phyloP scores from a whole-genome alignment of 92 coral and sea anemone genomes.

The Porites divaricata region DNA sequence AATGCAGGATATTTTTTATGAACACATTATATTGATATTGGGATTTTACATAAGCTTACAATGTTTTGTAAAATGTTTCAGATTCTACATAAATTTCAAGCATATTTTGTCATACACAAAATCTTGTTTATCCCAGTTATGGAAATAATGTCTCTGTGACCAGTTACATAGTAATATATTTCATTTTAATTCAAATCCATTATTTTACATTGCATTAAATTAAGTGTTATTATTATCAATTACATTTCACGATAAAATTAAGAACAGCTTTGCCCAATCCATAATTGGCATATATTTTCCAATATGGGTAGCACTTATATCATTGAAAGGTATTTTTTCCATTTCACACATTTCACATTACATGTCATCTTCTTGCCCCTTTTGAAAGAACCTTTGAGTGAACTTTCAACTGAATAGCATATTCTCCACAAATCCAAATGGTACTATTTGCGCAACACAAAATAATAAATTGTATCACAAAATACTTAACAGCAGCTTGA shows the following conservation, averaged over 20 bases:
- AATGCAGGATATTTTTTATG: not conserved
- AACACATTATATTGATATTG: not conserved
- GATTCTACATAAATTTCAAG: not conserved
- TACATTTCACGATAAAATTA: not conserved
- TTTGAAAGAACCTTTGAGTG: not conserved
- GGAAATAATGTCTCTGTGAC: too few species aligned
- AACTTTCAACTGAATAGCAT: not conserved
- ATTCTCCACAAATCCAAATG: not conserved
- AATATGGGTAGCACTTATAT: not conserved
- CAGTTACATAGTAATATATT: too few species aligned
- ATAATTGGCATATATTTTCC: not conserved
- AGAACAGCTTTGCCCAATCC: not conserved
- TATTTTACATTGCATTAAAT: not conserved
- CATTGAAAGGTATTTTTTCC: not conserved
- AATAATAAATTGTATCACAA: not conserved
- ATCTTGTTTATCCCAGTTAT: too few species aligned
- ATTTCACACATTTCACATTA: not conserved
- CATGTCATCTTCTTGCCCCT: not conserved
- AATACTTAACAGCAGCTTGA: not conserved
- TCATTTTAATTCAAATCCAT: too few species aligned
- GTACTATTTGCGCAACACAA: constrained; percentile 1
- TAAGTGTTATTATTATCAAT: not conserved
- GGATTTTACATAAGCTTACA: not conserved
- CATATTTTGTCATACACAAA: too few species aligned
- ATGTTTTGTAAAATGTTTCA: not conserved